Percentiles rank a stretch among this genome's conserved stretches.
These are phyloP conservation scores for Sphaerophoria rueppellii DNA, from an alignment of 2,888 invertebrate genomes.

Conservation along the genomic window DNA sequence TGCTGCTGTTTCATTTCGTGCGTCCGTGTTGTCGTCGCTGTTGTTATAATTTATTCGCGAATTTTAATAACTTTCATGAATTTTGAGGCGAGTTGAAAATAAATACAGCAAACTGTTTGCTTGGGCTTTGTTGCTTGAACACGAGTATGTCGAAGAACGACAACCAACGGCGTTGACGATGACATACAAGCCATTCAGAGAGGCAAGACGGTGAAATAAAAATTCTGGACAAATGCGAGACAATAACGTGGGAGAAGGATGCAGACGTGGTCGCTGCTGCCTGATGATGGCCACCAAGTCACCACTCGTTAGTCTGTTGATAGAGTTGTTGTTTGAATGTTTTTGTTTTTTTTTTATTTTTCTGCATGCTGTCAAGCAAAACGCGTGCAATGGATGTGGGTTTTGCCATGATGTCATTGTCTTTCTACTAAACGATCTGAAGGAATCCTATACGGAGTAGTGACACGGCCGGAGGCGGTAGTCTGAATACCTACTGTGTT, in stretches of 20 bases:
- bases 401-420: conserved; percentile 8
- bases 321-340: conserved; percentile 62
- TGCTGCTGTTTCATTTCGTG: conserved; percentile 25
- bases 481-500: too few species aligned
- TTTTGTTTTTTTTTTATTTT: conserved; percentile 21
- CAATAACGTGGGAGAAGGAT: conserved; percentile 61
- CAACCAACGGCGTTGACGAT: conserved; percentile 7
- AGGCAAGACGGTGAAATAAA: neutral
- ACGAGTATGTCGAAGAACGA: conserved; percentile 10
- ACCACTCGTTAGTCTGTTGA: conserved; percentile 52
- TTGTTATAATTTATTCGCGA: conserved; percentile 63
- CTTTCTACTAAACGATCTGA: neutral
- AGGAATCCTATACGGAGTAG: too few species aligned
- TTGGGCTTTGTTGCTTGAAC: conserved; percentile 12
- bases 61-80: conserved; percentile 71
- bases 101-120: conserved; percentile 30
- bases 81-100: conserved; percentile 35
- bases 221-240: conserved; percentile 46
- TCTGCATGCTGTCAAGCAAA: conserved; percentile 36
- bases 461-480: too few species aligned
- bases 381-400: conserved; percentile 48
- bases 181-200: conserved; percentile 28
- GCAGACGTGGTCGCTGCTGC: conserved; percentile 47
- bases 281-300: neutral
- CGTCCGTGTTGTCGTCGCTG: conserved; percentile 12